Evolutionary conservation across 2,888 invertebrate species (phyloP), one percentile per base, ranked within the genome.

Genomic region (Siphlonurus alternatus): DNA sequence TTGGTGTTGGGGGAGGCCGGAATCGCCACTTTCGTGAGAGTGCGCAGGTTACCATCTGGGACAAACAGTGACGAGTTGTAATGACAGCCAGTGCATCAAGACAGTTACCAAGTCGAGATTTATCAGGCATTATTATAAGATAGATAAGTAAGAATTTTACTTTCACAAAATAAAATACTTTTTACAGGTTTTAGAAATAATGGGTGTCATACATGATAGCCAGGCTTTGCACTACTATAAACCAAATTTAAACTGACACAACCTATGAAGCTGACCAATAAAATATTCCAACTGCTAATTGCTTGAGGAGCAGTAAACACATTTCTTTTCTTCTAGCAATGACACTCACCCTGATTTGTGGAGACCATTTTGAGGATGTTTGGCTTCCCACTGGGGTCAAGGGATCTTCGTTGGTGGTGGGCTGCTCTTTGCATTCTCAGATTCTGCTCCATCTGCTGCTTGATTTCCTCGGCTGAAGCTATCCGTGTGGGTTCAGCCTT

Each of bases 391-490:
- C 19, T 20, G 22, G 22, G 19, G 72, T 88, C 88, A 53, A 85
- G 71, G 0, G 86, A 85, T 62, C 91, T 80, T 74, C 93, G 93
- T 71, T 93, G 93, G 72, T 93, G 91, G 76, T 92, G 90, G 0
- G 90, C 92, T 23, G 90, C 88, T 66, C 94, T 78, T 73, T 95
- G 95, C 70, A 92, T 81, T 65, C 91, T 85, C 68, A 95, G 76
- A 72, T 94, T 92, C 68, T 91, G 90, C 72, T 95, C 94, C 86
- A 93, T 86, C 75, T 92, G 92, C 70, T 93, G 93, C 74, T 89
- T 90, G 67, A 88, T 83, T 71, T 91, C 90, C 69, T 87, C 83
- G 0, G 86, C 82, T 25, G 83, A 64, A 2, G 62, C 61, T 3
- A 56, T 20, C n/a, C 75, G 80, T 10, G 80, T 78, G 2, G 78